Base-by-base conservation (phyloP, 2,888 invertebrate genomes). In the Cheilosia scutellata region DNA sequence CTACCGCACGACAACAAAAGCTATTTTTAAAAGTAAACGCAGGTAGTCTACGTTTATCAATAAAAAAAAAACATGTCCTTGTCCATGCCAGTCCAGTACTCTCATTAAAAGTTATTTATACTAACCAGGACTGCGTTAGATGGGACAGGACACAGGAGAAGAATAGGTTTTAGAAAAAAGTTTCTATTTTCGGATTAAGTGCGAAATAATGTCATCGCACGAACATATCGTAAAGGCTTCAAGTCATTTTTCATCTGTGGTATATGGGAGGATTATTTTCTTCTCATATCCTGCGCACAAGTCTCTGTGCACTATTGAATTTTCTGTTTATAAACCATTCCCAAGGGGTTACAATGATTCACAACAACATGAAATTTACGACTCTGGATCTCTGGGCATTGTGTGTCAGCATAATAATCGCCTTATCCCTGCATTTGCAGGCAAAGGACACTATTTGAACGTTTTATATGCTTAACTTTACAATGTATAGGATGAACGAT, bases 391-490 rank as follows among this genome's bases (percentile, higher is more conserved):
- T 55, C n/a, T 51, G 44, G 25, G 31, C 9, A 55, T 78, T 53
- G 70, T 84, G 66, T 58, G 66, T 16, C 42, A 83, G 31, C 31
- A 62, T 80, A 82, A 37, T 86, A 86, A 86, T 80, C 80, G 63
- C 57, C 71, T 86, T 77, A 86, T 80, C 66, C 86, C 13, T 77
- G 72, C 58, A 72, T 83, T 83, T 68, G 66, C 82, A 71, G 76
- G 76, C 51, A 53, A 53, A 68, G 60, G 68, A 74, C 68, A 77
- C 65, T 40, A 37, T 75, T 65, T 47, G 63, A 65, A 74, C 60
- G 66, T 51, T 58, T 29, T 44, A 44, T 47, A 27, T 53, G 80
- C 47, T 74, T 62, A 68, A 55, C 27, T 62, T 74, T 72, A 72
- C 72, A 58, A 58, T 63, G 57, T 3, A 37, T 51, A 37, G 13